Evolutionary conservation across 1,140 invertebrate species (phyloP), one percentile per base, ranked within the genome.

Genomic region (Copidosoma floridanum): DNA sequence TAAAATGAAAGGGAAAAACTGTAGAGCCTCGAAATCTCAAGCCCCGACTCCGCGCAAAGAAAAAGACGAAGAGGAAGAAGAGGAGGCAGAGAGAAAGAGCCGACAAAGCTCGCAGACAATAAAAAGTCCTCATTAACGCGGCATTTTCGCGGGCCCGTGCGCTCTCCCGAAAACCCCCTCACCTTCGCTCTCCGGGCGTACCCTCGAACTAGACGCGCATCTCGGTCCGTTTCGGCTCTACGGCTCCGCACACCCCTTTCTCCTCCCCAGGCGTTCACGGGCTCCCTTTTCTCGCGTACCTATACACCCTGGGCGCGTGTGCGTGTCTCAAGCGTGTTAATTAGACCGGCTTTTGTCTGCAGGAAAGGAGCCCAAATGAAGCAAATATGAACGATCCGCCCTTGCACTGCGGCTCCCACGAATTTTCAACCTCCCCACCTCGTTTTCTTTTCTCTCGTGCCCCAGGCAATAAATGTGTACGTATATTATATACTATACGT

Each of bases 271-370:
- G 11, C 29, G 26, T 59, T 52, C 62, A 55, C 24, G 20, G 37
- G 41, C 52, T 59, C 50, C 24, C 40, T 41, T 18, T 53, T 24
- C 35, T 16, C 20, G 26, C 27, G 7, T 37, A 10, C 38, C n/a
- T n/a, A n/a, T n/a, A n/a, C n/a, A n/a, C n/a, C n/a, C n/a, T n/a
- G n/a, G n/a, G n/a, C n/a, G n/a, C n/a, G n/a, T n/a, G n/a, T n/a
- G n/a, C 35, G 56, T 50, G 68, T 71, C 69, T 71, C 67, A 65
- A 69, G 67, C 71, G 72, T 70, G 69, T 73, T 74, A 74, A 74
- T 74, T 74, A 72, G 71, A 67, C 62, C 41, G 53, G 70, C 72
- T 68, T 73, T 73, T 72, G 70, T 74, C 68, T 71, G n/a, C 47
- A 38, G 20, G 35, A 35, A 63, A 66, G 55, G 64, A 68, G 44